These are phyloP conservation scores for Aplysina aerophoba DNA, from an alignment of 37 sponge, comb jelly and placozoan genomes.

Conservation along the genomic window DNA sequence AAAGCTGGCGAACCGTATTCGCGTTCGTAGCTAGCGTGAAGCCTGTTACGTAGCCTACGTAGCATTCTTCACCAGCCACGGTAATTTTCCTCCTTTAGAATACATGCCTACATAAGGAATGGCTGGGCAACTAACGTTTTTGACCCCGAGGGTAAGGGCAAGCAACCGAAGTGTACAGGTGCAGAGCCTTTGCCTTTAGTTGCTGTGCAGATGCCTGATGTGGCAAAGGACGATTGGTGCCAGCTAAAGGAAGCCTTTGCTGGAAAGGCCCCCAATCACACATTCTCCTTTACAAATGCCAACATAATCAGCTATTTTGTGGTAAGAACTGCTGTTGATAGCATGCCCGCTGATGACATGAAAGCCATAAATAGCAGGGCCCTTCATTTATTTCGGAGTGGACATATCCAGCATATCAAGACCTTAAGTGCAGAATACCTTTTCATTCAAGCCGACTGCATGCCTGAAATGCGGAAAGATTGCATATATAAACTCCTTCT, in stretches of 20 bases:
- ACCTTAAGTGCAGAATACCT: neutral
- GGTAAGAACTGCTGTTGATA: conserved; percentile 27
- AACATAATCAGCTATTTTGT: conserved; percentile 49
- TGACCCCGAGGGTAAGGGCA: conserved; percentile 42
- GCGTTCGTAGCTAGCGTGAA: neutral
- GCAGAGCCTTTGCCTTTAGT: neutral
- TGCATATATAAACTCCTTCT: conserved; percentile 26
- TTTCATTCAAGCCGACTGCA: conserved; percentile 8
- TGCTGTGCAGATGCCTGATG: neutral
- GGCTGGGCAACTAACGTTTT: conserved; percentile 42
- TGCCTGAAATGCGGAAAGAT: conserved; percentile 51
- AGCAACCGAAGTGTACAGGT: neutral
- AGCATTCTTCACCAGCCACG: neutral
- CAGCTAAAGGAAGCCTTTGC: conserved; percentile 15
- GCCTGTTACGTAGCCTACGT: neutral
- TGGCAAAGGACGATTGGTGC: conserved; percentile 16
- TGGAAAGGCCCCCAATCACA: neutral
- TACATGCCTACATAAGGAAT: conserved; percentile 55
- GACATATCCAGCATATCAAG: conserved; percentile 44
- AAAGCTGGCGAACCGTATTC: too few species aligned
- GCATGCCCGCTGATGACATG: conserved; percentile 30
- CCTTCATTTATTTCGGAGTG: conserved; percentile 49
- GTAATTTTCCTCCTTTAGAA: conserved; percentile 22
- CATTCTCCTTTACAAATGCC: conserved; percentile 21
- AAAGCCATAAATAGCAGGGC: conserved; percentile 47